phyloP scores from a whole-genome alignment of 2,113 vertebrate species.

The Mohoua ochrocephala region DNA sequence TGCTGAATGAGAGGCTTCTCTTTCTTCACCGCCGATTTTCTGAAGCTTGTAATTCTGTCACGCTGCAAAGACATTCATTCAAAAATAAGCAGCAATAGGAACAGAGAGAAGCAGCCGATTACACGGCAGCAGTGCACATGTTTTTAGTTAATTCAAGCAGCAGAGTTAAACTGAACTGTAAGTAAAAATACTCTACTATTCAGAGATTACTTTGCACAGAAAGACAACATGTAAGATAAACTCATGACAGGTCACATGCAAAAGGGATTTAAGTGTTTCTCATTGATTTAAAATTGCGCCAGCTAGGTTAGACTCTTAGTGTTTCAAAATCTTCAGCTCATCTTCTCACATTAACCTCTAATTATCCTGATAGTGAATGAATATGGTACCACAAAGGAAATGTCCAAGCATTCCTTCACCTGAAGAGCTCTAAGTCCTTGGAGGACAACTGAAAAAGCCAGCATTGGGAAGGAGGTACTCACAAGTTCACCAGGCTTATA shows the following conservation, averaged over 20 bases:
- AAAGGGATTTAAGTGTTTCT: not conserved
- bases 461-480: not conserved
- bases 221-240: not conserved
- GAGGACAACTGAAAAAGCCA: conserved; percentile 13
- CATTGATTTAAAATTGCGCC: not conserved
- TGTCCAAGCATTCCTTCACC: not conserved
- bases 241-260: not conserved
- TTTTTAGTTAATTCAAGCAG: conserved; percentile 61
- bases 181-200: not conserved
- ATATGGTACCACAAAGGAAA: not conserved
- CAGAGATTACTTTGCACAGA: not conserved
- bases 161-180: conserved; percentile 48
- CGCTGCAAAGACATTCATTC: conserved; percentile 78
- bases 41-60: conserved; percentile 94
- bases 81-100: conserved; percentile 17
- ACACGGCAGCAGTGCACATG: not conserved
- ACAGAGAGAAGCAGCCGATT: not conserved
- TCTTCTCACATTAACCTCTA: not conserved
- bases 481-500: conserved; percentile 8
- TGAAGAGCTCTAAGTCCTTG: not conserved
- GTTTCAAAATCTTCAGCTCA: not conserved
- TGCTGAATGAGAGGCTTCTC: conserved; percentile 95
- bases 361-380: not conserved
- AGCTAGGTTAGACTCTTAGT: not conserved
- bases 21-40: conserved; percentile 86